phyloP scores from a whole-genome alignment of 92 coral and sea anemone species.

The Epizoanthus ramosus region DNA sequence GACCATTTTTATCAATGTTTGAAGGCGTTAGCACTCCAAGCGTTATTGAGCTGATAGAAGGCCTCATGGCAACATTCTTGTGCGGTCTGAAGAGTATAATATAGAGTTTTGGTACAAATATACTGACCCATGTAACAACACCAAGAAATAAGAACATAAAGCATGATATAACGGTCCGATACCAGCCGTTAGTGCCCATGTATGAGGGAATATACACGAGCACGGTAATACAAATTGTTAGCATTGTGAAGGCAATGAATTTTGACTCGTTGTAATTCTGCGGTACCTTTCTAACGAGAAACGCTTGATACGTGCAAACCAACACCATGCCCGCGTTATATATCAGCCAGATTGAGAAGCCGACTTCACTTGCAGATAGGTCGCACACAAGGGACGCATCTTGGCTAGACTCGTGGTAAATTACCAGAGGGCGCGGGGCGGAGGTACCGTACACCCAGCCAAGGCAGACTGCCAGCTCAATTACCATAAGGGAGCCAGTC shows the following conservation, averaged over 20 bases:
- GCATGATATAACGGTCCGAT: slow-evolving; percentile 63
- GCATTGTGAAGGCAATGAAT: slow-evolving; percentile 83
- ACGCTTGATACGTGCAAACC: slow-evolving; percentile 85
- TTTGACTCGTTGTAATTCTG: slow-evolving; percentile 87
- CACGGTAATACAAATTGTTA: slow-evolving; percentile 73
- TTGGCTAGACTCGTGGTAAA: slow-evolving; percentile 46
- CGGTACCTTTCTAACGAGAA: slow-evolving; percentile 83
- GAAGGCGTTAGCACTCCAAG: slow-evolving; percentile 64
- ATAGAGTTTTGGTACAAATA: slow-evolving; percentile 69
- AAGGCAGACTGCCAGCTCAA: slow-evolving; percentile 54
- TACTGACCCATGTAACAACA: slow-evolving; percentile 63
- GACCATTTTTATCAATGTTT: slow-evolving; percentile 20
- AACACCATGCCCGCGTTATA: slow-evolving; percentile 80
- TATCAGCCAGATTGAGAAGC: slow-evolving; percentile 72
- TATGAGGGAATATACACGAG: slow-evolving; percentile 73
- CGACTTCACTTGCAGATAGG: slow-evolving; percentile 59
- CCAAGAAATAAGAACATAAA: slow-evolving; percentile 69
- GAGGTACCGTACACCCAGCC: slow-evolving; percentile 67
- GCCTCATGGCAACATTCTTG: slow-evolving; percentile 73
- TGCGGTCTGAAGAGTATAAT: slow-evolving; percentile 70
- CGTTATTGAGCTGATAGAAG: slow-evolving; percentile 63
- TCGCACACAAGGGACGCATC: slow-evolving; percentile 69
- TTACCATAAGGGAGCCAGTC: slow-evolving; percentile 55
- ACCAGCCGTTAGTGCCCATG: slow-evolving; percentile 72
- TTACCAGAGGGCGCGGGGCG: slow-evolving; percentile 37